These are phyloP conservation scores for Centropus bengalensis DNA, from an alignment of 2,113 vertebrate genomes.

Conservation along the genomic window DNA sequence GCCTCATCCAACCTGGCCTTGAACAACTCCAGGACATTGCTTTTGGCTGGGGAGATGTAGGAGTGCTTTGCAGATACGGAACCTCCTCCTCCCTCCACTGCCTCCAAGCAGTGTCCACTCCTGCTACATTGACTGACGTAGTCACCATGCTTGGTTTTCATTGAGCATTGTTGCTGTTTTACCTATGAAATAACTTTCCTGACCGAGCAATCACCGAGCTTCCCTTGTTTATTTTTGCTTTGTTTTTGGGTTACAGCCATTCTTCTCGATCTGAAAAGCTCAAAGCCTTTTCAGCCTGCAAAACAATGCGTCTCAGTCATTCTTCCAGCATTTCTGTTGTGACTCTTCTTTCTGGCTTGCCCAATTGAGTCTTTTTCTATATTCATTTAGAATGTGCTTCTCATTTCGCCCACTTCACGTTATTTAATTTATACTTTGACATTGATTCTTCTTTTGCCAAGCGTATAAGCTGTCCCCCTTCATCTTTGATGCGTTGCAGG, in stretches of 20 bases:
- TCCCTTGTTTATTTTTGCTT: not conserved
- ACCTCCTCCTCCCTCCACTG: too few relatives aligned
- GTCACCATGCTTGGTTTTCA: fast-evolving
- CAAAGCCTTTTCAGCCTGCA: not conserved
- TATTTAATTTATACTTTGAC: not conserved
- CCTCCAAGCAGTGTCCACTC: too few relatives aligned
- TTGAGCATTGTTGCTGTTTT: not conserved
- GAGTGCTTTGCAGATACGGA: too few relatives aligned
- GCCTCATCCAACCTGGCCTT: too few relatives aligned
- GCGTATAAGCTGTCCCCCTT: not conserved
- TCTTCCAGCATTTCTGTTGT: not conserved
- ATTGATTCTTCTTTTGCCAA: not conserved
- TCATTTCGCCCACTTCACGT: not conserved
- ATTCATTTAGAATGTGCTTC: not conserved
- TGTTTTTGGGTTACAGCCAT: not conserved
- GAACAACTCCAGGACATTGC: too few relatives aligned
- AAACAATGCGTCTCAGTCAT: not conserved
- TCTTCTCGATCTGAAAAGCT: not conserved
- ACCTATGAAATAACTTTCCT: not conserved
- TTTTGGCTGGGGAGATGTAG: too few relatives aligned
- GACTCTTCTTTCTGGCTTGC: not conserved
- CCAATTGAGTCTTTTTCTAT: not conserved
- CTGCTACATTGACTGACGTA: not conserved
- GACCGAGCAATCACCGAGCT: not conserved
- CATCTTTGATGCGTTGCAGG: not conserved